phyloP scores from a whole-genome alignment of 2,888 invertebrate species.

The Drosophila maculinotata region DNA sequence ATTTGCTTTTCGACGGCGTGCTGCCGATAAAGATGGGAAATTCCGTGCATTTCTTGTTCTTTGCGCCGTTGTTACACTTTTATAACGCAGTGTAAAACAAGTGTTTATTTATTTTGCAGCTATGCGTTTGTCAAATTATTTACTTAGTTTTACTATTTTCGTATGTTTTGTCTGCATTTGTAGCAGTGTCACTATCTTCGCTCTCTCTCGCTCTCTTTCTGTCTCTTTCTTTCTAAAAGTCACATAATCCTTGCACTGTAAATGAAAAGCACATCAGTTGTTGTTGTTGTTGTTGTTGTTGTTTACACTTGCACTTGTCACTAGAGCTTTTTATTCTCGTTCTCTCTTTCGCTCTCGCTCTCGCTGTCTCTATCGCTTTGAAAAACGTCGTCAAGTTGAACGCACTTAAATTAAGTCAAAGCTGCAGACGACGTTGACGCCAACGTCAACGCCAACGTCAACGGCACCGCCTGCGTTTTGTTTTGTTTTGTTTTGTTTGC shows the following conservation, averaged over 20 bases:
- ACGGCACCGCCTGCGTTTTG: conserved; percentile 24
- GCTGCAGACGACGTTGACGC: conserved; percentile 72
- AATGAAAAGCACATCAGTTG: conserved; percentile 55
- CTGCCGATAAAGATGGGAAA: conserved; percentile 85
- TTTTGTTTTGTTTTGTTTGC: conserved; percentile 50
- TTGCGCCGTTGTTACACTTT: conserved; percentile 63
- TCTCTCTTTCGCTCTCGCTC: conserved; percentile 26
- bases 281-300: conserved; percentile 29
- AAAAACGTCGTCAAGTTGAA: conserved; percentile 80
- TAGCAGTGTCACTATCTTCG: conserved; percentile 14
- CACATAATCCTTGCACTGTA: conserved; percentile 77
- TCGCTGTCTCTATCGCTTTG: conserved; percentile 41
- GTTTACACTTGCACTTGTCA: conserved; percentile 61
- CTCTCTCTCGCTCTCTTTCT: conserved; percentile 30
- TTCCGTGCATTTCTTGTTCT: conserved; percentile 84
- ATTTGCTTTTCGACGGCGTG: conserved; percentile 85
- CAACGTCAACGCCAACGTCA: conserved; percentile 38
- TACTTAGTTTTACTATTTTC: conserved; percentile 9
- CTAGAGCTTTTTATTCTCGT: conserved; percentile 59
- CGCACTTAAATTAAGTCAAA: conserved; percentile 85
- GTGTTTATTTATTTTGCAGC: conserved; percentile 30
- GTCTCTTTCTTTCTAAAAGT: conserved; percentile 54
- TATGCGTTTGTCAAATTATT: conserved; percentile 47
- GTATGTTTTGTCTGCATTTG: conserved; percentile 16
- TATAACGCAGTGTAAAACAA: conserved; percentile 60